A percentile compares a stretch with the other conserved stretches of the same genome.
phyloP scores from a whole-genome alignment of 37 sponge, comb jelly and placozoan genomes.

The Theonella swinhoei region DNA sequence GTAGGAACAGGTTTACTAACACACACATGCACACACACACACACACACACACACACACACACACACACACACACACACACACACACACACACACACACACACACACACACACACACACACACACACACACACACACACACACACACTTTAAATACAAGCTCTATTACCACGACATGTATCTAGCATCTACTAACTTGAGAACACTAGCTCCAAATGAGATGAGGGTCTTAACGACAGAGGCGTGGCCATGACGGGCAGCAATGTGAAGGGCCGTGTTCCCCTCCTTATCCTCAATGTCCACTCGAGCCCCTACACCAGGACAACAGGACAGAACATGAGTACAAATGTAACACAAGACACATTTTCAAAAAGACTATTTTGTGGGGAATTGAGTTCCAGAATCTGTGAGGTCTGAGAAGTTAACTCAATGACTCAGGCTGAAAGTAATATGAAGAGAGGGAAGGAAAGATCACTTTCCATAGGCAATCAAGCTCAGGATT shows the following conservation, averaged over 20 bases:
- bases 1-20: too few relatives aligned
- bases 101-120: background rate
- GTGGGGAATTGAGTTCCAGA: background rate
- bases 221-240: slow-evolving; percentile 76
- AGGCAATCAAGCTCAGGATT: too few relatives aligned
- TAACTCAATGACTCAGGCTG: background rate
- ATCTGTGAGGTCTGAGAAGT: background rate
- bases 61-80: too few relatives aligned
- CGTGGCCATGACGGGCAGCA: slow-evolving; percentile 87
- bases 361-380: too few relatives aligned
- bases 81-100: too few relatives aligned
- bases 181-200: slow-evolving; percentile 16
- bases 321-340: background rate
- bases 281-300: slow-evolving; percentile 75
- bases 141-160: background rate
- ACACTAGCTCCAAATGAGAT: slow-evolving; percentile 60
- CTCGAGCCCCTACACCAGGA: slow-evolving; percentile 61
- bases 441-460: too few relatives aligned
- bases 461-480: too few relatives aligned
- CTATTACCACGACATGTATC: background rate
- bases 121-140: background rate
- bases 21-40: too few relatives aligned
- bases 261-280: slow-evolving; percentile 86
- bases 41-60: too few relatives aligned
- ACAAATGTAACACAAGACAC: background rate